Conservation (phyloP, 2,888 invertebrate species). For the Hermodice carunculata region DNA sequence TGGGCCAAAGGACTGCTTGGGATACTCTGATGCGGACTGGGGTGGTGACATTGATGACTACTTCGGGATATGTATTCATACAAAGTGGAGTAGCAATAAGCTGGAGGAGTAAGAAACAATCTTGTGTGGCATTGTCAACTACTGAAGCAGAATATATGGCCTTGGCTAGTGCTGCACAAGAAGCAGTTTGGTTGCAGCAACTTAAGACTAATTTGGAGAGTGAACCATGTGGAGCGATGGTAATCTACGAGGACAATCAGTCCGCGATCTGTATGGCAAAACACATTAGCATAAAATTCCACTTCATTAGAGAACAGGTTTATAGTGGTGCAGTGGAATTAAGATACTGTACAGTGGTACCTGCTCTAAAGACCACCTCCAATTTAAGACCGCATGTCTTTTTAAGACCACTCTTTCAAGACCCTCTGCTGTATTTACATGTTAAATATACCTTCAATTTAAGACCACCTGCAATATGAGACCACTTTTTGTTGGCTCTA, state of each 20-base stretch:
- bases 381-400: too few species aligned
- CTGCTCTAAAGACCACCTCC: too few species aligned
- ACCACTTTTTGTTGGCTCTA: too few species aligned
- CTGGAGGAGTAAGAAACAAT: conserved; percentile 60
- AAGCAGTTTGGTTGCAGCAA: conserved; percentile 36
- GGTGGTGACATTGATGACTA: conserved; percentile 44
- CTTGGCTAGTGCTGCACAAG: conserved; percentile 37
- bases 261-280: conserved; percentile 38
- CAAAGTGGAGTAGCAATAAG: conserved; percentile 45
- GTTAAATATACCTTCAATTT: too few species aligned
- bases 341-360: too few species aligned
- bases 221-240: conserved; percentile 6
- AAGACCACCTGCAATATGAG: too few species aligned
- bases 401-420: too few species aligned
- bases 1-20: conserved; percentile 11
- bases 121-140: conserved; percentile 51
- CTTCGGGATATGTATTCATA: conserved; percentile 53
- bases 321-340: background rate
- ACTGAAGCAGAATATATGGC: conserved; percentile 65
- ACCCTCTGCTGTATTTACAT: too few species aligned
- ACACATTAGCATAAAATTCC: conserved; percentile 39
- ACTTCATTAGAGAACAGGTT: conserved; percentile 32
- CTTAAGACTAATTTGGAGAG: conserved; percentile 12
- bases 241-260: conserved; percentile 40
- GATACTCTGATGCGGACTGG: conserved; percentile 58